These are phyloP conservation scores for Sepioteuthis lessoniana DNA, from an alignment of 2,888 invertebrate species.

Conservation along the genomic window DNA sequence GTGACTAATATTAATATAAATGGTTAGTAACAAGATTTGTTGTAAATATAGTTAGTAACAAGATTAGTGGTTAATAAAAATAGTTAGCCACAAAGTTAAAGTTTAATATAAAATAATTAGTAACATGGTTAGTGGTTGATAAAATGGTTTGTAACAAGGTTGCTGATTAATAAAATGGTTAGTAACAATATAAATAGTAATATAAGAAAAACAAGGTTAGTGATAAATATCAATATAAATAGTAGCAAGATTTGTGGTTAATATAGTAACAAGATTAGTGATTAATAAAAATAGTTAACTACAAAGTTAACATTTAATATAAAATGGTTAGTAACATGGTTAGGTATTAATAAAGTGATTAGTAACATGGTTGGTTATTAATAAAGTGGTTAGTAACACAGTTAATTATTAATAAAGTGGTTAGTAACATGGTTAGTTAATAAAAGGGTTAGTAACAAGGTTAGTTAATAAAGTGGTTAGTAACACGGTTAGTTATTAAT, in stretches of 20 bases:
- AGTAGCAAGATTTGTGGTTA: too few species aligned
- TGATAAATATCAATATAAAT: not conserved
- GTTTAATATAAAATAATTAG: too few species aligned
- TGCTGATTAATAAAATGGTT: not conserved
- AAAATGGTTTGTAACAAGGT: too few species aligned
- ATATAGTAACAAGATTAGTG: too few species aligned
- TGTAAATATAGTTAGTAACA: too few species aligned
- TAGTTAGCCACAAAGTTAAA: not conserved
- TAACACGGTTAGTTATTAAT: not conserved
- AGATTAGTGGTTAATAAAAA: not conserved
- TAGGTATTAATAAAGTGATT: not conserved
- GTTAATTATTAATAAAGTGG: not conserved
- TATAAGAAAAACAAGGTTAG: too few species aligned
- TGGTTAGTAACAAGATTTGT: not conserved
- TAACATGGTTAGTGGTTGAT: too few species aligned
- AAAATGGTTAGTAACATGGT: not conserved
- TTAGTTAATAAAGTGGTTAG: not conserved
- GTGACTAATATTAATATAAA: not conserved
- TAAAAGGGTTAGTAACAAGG: not conserved
- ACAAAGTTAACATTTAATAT: not conserved
- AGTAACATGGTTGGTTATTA: not conserved
- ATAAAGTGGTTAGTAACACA: not conserved
- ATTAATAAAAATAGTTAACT: not conserved
- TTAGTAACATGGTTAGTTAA: not conserved
- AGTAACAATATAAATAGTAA: too few species aligned